phyloP scores from a whole-genome alignment of 1,140 invertebrate genomes.

The Vollenhovia emeryi region DNA sequence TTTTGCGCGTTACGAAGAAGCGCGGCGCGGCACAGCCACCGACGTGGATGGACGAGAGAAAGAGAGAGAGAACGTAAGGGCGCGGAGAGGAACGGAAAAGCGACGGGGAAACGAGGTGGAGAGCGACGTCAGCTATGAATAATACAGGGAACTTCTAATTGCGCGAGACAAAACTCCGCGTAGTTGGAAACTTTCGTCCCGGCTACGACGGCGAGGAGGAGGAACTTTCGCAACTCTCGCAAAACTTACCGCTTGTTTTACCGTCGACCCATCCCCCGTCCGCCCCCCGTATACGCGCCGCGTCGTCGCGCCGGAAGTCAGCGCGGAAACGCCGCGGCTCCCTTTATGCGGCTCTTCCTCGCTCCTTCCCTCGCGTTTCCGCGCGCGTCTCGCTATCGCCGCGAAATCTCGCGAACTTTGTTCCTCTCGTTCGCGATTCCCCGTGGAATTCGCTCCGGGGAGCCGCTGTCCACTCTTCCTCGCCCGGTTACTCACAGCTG shows the following conservation, averaged over 20 bases:
- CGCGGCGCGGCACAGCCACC: slow-evolving; percentile 31
- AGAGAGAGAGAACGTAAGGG: slow-evolving; percentile 1
- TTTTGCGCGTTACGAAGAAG: slow-evolving; percentile 73
- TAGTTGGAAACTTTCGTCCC: slow-evolving; percentile 78
- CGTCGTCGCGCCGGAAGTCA: slow-evolving; percentile 68
- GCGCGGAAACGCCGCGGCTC: slow-evolving; percentile 32
- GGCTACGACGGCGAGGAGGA: slow-evolving; percentile 61
- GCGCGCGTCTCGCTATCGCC: slow-evolving; percentile 24
- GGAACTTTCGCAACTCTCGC: slow-evolving; percentile 75
- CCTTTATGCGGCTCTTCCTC: slow-evolving; percentile 35
- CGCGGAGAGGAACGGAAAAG: slow-evolving; percentile 13
- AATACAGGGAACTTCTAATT: slow-evolving; percentile 84
- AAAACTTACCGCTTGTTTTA: slow-evolving; percentile 78
- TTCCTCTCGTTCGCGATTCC: slow-evolving; percentile 6
- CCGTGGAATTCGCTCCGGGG: neutral
- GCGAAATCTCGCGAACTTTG: slow-evolving; percentile 46
- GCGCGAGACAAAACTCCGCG: slow-evolving; percentile 81
- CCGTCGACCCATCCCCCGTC: slow-evolving; percentile 36
- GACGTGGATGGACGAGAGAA: slow-evolving; percentile 61
- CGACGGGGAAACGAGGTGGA: slow-evolving; percentile 35
- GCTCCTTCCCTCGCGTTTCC: neutral
- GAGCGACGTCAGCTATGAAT: slow-evolving; percentile 81
- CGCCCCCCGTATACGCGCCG: slow-evolving; percentile 30
- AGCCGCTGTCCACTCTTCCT: neutral
- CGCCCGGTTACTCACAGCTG: neutral